phyloP scores from a whole-genome alignment of 2,888 invertebrate species.

The Sylvicola cinctus region DNA sequence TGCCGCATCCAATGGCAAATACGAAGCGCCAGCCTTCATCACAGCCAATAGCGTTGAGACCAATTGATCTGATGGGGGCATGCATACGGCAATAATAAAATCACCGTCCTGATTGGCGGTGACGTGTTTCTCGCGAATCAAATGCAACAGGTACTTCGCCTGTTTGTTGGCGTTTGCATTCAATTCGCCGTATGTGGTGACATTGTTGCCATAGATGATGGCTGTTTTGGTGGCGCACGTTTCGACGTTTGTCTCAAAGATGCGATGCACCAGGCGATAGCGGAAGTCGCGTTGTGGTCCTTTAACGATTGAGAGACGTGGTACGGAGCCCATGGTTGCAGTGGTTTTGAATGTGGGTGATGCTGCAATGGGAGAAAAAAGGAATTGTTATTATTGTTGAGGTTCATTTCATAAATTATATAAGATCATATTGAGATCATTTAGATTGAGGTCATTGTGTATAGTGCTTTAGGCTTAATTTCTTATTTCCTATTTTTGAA shows the following conservation, averaged over 20 bases:
- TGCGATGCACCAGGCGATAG: slow-evolving; percentile 31
- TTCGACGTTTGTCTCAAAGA: slow-evolving; percentile 35
- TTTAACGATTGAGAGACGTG: slow-evolving; percentile 47
- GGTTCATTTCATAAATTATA: too few relatives aligned
- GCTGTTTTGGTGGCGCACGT: slow-evolving; percentile 33
- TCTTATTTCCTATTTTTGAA: too few relatives aligned
- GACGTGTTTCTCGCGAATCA: slow-evolving; percentile 11
- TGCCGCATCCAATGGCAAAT: slow-evolving; percentile 59
- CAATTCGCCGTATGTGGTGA: slow-evolving; percentile 22
- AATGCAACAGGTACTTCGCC: slow-evolving; percentile 20
- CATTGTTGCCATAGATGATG: slow-evolving; percentile 36
- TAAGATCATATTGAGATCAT: too few relatives aligned
- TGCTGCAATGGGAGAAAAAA: too few relatives aligned
- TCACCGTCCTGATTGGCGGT: slow-evolving; percentile 42
- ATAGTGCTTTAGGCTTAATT: too few relatives aligned
- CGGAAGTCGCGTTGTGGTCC: slow-evolving; percentile 33
- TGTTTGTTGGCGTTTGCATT: slow-evolving; percentile 27
- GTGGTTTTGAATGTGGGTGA: too few relatives aligned
- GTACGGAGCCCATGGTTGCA: slow-evolving; percentile 54
- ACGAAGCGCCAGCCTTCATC: slow-evolving; percentile 67
- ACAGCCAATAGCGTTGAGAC: slow-evolving; percentile 47
- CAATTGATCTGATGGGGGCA: slow-evolving; percentile 51
- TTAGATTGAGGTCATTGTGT: too few relatives aligned
- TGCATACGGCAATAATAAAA: slow-evolving; percentile 54
- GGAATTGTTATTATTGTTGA: too few relatives aligned